These are phyloP conservation scores for Clamator glandarius DNA, from an alignment of 2,797 vertebrate species.

Conservation along the genomic window DNA sequence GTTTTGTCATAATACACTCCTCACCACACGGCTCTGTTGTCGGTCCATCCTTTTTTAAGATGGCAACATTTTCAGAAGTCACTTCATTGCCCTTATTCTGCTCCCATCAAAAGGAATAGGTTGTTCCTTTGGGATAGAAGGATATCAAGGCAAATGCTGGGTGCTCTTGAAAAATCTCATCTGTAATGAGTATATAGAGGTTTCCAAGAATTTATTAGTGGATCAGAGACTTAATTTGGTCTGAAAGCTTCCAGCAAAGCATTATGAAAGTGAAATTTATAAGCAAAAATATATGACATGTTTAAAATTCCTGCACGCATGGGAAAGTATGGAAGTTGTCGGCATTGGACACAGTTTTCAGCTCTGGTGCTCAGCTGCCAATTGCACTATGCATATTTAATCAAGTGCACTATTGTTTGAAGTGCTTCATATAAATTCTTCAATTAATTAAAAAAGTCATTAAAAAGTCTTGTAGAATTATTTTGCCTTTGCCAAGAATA, in stretches of 20 bases:
- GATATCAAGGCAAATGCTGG: background rate
- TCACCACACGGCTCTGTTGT: background rate
- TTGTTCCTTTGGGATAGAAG: background rate
- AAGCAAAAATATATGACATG: background rate
- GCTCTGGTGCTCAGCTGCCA: background rate
- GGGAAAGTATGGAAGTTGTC: background rate
- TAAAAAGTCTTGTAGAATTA: background rate
- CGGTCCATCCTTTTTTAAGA: background rate
- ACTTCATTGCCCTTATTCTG: background rate
- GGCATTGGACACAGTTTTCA: background rate
- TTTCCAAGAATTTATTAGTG: background rate
- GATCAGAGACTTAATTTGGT: background rate
- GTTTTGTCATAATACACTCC: background rate
- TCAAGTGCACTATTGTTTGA: background rate
- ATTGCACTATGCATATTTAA: background rate
- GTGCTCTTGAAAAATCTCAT: background rate
- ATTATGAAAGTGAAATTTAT: background rate
- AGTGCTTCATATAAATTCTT: slow-evolving; percentile 26
- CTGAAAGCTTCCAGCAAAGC: background rate
- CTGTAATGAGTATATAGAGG: rapidly evolving
- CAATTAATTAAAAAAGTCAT: slow-evolving; percentile 28
- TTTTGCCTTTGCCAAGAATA: background rate
- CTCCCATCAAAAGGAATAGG: background rate
- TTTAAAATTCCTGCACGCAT: background rate
- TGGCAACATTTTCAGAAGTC: background rate